Conservation (phyloP, 2,888 invertebrate genomes). For the Cetonia aurata region DNA sequence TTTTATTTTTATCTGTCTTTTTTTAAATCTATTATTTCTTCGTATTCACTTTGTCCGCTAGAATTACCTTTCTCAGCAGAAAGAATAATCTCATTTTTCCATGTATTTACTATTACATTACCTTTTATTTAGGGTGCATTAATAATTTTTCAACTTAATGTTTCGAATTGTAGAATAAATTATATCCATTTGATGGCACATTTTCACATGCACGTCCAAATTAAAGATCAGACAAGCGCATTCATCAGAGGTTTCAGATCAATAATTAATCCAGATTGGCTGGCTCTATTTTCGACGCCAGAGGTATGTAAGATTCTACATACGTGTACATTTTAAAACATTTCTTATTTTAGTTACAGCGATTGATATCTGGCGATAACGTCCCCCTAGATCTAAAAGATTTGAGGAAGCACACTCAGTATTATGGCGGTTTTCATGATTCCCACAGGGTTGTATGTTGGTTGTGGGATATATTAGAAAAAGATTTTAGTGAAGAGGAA, state of each 20-base stretch:
- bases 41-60: no score
- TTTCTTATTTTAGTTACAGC: conserved; percentile 76
- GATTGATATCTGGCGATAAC: conserved; percentile 96
- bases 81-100: no score
- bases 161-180: conserved; percentile 80
- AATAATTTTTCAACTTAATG: conserved; percentile 6
- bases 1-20: no score
- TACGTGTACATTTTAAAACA: not conserved
- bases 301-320: conserved; percentile 73
- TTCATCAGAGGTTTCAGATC: conserved; percentile 97
- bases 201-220: conserved; percentile 98
- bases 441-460: conserved; percentile 97
- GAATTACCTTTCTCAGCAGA: no score
- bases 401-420: conserved; percentile 92
- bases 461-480: conserved; percentile 98
- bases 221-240: conserved; percentile 95
- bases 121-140: no score
- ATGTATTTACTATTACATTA: no score
- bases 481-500: conserved; percentile 94
- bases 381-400: conserved; percentile 91
- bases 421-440: conserved; percentile 99
- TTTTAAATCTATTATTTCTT: no score
- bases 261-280: conserved; percentile 95
- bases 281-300: conserved; percentile 93
- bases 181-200: conserved; percentile 99